phyloP scores from a whole-genome alignment of 2,888 invertebrate species.

The Eulithis prunata region DNA sequence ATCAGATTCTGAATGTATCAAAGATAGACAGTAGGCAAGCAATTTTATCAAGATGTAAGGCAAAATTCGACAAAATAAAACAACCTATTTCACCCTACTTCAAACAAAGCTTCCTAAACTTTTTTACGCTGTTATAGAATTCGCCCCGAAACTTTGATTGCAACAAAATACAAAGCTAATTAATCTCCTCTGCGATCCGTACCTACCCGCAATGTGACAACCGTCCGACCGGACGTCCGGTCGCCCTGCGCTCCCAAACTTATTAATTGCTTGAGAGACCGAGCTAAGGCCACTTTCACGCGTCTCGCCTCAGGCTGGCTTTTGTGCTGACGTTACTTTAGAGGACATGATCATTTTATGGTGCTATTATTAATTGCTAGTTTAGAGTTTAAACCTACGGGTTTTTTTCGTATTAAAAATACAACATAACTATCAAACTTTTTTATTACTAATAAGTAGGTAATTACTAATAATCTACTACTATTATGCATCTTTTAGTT shows the following conservation, averaged over 20 bases:
- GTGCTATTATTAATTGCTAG: not conserved
- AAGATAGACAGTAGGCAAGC: too few species aligned
- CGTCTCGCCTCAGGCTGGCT: constrained; percentile 50
- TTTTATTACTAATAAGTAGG: too few species aligned
- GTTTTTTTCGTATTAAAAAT: too few species aligned
- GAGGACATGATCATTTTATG: constrained; percentile 9
- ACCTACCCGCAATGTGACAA: constrained; percentile 56
- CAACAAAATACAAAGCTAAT: constrained; percentile 31
- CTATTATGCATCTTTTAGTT: too few species aligned
- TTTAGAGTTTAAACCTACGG: too few species aligned
- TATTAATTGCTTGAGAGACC: constrained; percentile 75
- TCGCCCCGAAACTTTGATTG: constrained; percentile 9
- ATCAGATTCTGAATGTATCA: too few species aligned
- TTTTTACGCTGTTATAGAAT: not conserved
- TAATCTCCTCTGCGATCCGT: constrained; percentile 47
- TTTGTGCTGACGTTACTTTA: constrained; percentile 37
- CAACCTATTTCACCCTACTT: not conserved
- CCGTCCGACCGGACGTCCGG: constrained; percentile 70
- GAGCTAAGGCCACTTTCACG: constrained; percentile 51
- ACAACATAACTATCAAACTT: too few species aligned
- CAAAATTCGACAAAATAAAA: too few species aligned
- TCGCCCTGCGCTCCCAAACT: constrained; percentile 63
- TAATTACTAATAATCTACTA: too few species aligned
- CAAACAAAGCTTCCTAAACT: not conserved
- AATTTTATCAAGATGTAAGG: too few species aligned